Base-by-base conservation (phyloP, 2,888 invertebrate genomes). In the Digitonthophagus gazella region DNA sequence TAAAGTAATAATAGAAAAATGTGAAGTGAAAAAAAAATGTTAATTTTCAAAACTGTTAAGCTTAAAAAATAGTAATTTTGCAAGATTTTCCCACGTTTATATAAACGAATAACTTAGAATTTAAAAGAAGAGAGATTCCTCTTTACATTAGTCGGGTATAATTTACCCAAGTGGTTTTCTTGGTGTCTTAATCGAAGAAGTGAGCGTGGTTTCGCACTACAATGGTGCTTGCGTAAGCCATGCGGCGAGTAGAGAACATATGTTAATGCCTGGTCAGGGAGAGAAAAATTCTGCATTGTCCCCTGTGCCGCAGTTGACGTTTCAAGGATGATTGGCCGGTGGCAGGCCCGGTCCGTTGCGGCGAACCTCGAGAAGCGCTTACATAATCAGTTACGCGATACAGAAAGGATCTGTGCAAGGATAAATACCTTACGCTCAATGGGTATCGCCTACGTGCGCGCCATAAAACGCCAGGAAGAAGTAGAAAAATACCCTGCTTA, bases 381-480 rank as follows among this genome's bases (percentile, higher is more conserved):
- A 69, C 67, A 69, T 67, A 67, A 67, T 64, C 65, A 55, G 65
- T 69, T 69, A 67, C 67, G 67, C 55, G 69, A 69, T 67, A 67
- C 67, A 67, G 69, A 69, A 69, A 69, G 67, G 67, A 67, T 69
- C 61, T 18, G 61, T 64, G 69, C 69, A 69, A 69, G 69, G 69
- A 69, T 67, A 69, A 67, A 69, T 69, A 67, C 67, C 67, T 67
- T 67, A 65, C 64, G 67, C 66, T 67, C 69, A 69, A 67, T 69
- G 69, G 61, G 66, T 58, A 20, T 69, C 69, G 69, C 69, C 69
- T 69, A 69, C 69, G 65, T 67, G 67, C 57, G 15, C 57, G 18
- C 61, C 61, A 61, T 18, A 61, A 61, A 18, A 4, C 61, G 61
- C 28, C 28, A 44, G 28, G 28, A 44, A 44, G 28, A 44, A 44